These are phyloP conservation scores for Drosophila prolongata DNA, from an alignment of 2,888 invertebrate genomes.

Conservation along the genomic window DNA sequence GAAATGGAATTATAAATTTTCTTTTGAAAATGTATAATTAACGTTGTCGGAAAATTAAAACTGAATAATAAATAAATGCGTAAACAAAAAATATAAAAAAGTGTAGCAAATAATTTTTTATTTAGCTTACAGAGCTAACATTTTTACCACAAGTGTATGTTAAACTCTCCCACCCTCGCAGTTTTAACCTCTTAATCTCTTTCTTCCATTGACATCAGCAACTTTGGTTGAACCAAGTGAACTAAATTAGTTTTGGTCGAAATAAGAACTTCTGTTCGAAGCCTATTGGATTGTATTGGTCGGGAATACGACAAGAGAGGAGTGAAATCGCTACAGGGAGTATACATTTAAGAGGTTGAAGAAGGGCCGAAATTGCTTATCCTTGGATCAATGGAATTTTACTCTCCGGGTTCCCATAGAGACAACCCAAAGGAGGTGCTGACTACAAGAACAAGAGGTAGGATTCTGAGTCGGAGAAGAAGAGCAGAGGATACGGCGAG, in stretches of 20 bases:
- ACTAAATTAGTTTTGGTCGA: constrained; percentile 67
- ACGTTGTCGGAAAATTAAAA: too few relatives aligned
- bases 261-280: constrained; percentile 36
- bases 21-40: too few relatives aligned
- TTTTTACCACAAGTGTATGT: neutral
- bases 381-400: constrained; percentile 66
- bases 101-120: too few relatives aligned
- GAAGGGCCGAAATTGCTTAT: constrained; percentile 46
- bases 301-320: neutral
- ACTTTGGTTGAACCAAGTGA: constrained; percentile 40
- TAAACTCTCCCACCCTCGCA: neutral
- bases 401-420: constrained; percentile 63
- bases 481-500: constrained; percentile 53
- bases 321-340: neutral
- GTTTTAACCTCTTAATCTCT: constrained; percentile 12
- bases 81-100: too few relatives aligned
- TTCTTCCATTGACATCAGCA: constrained; percentile 52
- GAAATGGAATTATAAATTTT: too few relatives aligned
- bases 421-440: constrained; percentile 65
- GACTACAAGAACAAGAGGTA: constrained; percentile 29
- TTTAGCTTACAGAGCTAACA: neutral
- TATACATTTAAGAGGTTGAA: constrained; percentile 1
- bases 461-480: constrained; percentile 30
- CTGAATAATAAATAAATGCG: too few relatives aligned
- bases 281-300: neutral